phyloP scores from a whole-genome alignment of 2,797 vertebrate genomes.

The Hirundo rustica region DNA sequence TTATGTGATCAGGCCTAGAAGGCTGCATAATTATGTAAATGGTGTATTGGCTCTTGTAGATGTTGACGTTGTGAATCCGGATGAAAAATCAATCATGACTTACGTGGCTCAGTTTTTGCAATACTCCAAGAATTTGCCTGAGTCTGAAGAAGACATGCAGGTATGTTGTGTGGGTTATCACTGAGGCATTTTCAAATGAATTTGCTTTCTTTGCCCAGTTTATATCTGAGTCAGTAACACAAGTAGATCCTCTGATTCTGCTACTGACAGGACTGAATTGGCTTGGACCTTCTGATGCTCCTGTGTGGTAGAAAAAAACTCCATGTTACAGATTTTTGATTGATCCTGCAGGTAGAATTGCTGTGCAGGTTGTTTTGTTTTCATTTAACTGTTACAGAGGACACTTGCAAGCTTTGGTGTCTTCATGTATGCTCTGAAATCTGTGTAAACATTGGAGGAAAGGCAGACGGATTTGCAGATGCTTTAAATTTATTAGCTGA shows the following conservation, averaged over 20 bases:
- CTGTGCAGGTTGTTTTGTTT: background rate
- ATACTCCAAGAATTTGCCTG: conserved; percentile 83
- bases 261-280: background rate
- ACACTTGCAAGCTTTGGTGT: background rate
- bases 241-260: background rate
- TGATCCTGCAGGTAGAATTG: background rate
- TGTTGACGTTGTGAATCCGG: conserved; percentile 88
- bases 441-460: background rate
- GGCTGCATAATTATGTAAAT: conserved; percentile 35
- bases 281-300: background rate
- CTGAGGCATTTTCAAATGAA: background rate
- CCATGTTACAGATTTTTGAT: background rate
- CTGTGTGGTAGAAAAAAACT: background rate
- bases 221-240: background rate
- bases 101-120: conserved; percentile 96
- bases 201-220: background rate
- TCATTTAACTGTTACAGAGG: background rate
- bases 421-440: background rate
- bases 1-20: conserved; percentile 29
- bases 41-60: conserved; percentile 76
- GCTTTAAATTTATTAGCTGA: background rate
- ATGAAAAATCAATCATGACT: conserved; percentile 98
- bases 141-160: conserved; percentile 76
- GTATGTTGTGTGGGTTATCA: conserved; percentile 67
- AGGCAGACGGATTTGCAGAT: background rate